These are phyloP conservation scores for Smutsia temminckii DNA, from an alignment of 2,797 vertebrate genomes.

Conservation along the genomic window DNA sequence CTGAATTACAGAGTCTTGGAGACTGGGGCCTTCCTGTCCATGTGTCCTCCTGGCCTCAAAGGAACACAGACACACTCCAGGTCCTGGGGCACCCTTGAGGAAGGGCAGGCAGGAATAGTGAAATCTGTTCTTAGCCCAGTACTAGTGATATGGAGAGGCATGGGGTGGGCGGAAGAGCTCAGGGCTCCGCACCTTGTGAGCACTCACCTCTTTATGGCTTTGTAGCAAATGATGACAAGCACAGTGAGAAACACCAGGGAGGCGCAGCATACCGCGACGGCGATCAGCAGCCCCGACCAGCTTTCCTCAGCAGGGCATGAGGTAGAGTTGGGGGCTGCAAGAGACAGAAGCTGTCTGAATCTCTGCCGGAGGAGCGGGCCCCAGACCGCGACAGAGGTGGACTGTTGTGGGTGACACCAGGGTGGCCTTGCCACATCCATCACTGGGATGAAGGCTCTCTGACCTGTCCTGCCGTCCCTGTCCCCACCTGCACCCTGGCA, in stretches of 20 bases:
- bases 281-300: conserved; percentile 93
- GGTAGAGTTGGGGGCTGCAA: conserved; percentile 87
- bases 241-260: conserved; percentile 93
- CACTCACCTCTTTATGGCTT: conserved; percentile 97
- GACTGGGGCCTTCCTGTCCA: neutral
- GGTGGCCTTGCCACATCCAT: neutral
- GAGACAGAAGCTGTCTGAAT: conserved; percentile 61
- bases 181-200: neutral
- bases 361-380: neutral
- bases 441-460: neutral
- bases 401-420: rapidly evolving
- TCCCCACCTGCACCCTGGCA: neutral
- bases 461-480: neutral
- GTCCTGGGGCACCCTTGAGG: neutral
- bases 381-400: neutral
- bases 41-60: neutral
- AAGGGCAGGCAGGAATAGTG: neutral
- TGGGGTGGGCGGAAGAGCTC: too few species aligned
- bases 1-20: neutral
- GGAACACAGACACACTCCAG: neutral
- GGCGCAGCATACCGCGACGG: conserved; percentile 91
- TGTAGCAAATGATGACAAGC: conserved; percentile 98
- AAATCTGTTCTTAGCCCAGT: neutral
- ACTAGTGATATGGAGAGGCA: neutral
- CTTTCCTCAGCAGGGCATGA: conserved; percentile 86